Percentiles rank a stretch among this genome's conserved stretches.
Conservation (phyloP, 2,888 invertebrate genomes). For the Rhimphoctona megacephalus region DNA sequence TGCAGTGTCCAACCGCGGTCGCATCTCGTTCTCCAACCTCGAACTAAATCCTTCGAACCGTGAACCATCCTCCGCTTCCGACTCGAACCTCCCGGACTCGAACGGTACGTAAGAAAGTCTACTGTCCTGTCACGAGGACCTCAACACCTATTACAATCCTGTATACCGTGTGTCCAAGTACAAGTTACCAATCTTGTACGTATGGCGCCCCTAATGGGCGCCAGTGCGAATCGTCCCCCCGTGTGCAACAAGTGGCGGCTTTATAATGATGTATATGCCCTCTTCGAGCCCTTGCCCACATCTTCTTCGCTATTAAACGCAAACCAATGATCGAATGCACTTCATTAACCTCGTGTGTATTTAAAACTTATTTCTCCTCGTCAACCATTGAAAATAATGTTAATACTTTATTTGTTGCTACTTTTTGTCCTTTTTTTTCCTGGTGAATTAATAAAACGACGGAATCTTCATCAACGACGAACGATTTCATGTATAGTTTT, state of each 20-base stretch:
- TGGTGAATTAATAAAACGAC: not conserved
- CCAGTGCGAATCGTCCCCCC: conserved; percentile 73
- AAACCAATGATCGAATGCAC: not conserved
- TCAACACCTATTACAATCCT: conserved; percentile 5
- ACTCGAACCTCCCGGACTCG: conserved; percentile 69
- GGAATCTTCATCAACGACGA: not conserved
- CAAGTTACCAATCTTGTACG: not conserved
- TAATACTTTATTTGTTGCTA: not conserved
- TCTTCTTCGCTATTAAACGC: not conserved
- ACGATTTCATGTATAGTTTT: not conserved
- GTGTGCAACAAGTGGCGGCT: conserved; percentile 78
- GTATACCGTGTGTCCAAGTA: not conserved
- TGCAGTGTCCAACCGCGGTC: conserved; percentile 68
- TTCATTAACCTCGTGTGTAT: not conserved
- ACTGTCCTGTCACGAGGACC: conserved; percentile 54
- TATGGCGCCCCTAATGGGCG: conserved; percentile 64
- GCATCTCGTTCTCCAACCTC: conserved; percentile 43
- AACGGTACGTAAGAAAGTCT: conserved; percentile 75
- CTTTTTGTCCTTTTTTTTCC: not conserved
- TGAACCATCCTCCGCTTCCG: conserved; percentile 46
- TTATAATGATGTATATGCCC: not conserved
- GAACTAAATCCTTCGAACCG: conserved; percentile 33
- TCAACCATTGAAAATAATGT: not conserved
- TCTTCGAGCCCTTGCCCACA: not conserved
- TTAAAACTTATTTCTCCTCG: not conserved